Evolutionary conservation across 2,797 vertebrate genomes (phyloP).

Genomic region (Notolabrus celidotus): DNA sequence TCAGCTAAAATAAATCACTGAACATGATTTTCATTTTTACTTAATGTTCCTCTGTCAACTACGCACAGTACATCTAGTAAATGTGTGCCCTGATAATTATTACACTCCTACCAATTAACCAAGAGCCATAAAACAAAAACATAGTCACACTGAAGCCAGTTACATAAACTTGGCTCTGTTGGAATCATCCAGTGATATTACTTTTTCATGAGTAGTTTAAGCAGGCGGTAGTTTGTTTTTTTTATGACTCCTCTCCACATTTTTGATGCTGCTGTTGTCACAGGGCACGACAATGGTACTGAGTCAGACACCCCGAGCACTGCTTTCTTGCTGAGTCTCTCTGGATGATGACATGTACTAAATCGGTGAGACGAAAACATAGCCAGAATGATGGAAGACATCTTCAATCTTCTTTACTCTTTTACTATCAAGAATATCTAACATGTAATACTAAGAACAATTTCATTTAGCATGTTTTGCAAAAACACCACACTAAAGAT

Average conservation of each 20-base stretch:
- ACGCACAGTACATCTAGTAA: neutral
- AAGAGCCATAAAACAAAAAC: slow-evolving; percentile 13
- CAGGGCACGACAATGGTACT: slow-evolving; percentile 41
- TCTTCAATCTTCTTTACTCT: neutral
- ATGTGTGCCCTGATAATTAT: neutral
- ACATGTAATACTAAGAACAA: too few relatives aligned
- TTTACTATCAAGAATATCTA: neutral
- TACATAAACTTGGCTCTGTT: neutral
- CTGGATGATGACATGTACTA: slow-evolving; percentile 4
- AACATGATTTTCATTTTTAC: neutral
- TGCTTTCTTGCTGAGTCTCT: slow-evolving; percentile 54
- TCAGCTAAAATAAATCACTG: neutral
- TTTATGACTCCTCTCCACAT: slow-evolving; percentile 24
- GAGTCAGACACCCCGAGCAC: slow-evolving; percentile 61
- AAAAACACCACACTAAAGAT: neutral
- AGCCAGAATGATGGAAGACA: neutral
- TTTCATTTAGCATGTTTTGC: neutral
- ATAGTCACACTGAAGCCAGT: slow-evolving; percentile 6
- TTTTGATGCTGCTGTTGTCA: slow-evolving; percentile 48
- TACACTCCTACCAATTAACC: neutral
- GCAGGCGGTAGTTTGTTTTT: slow-evolving; percentile 10
- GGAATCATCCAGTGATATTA: slow-evolving; percentile 7
- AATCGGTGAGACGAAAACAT: neutral
- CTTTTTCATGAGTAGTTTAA: slow-evolving; percentile 11
- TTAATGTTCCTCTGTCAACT: neutral